phyloP scores from a whole-genome alignment of 2,113 vertebrate genomes.

The Maccullochella peelii region DNA sequence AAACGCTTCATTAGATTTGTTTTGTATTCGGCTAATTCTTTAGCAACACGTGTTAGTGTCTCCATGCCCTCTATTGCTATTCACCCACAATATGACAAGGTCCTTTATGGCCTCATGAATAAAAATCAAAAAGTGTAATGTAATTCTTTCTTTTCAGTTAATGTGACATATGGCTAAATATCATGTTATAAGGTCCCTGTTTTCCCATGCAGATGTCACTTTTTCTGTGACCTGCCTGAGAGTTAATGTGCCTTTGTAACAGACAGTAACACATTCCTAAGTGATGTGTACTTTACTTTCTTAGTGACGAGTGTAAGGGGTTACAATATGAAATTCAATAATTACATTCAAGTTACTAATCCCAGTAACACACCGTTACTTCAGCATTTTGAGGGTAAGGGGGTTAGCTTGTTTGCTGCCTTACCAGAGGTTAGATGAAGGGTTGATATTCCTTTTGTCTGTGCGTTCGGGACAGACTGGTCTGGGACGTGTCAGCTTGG shows the following conservation, averaged over 20 bases:
- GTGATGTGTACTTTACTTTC: too few relatives aligned
- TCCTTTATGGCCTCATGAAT: not conserved
- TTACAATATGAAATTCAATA: too few relatives aligned
- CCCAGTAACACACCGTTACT: too few relatives aligned
- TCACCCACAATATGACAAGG: not conserved
- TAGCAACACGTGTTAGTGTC: not conserved
- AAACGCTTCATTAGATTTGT: not conserved
- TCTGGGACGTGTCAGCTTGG: too few relatives aligned
- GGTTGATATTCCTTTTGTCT: too few relatives aligned
- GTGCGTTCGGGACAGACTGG: too few relatives aligned
- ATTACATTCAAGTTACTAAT: too few relatives aligned
- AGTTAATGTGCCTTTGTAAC: too few relatives aligned
- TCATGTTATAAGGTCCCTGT: not conserved
- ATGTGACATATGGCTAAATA: not conserved
- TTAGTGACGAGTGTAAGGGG: too few relatives aligned
- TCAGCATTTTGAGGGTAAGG: too few relatives aligned
- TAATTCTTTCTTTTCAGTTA: not conserved
- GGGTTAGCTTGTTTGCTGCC: not conserved
- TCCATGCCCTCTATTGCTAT: not conserved
- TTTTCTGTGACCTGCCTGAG: too few relatives aligned
- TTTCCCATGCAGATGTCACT: not conserved
- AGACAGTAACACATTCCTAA: too few relatives aligned
- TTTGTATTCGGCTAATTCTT: not conserved
- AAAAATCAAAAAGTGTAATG: not conserved
- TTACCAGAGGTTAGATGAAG: not conserved